Base-by-base conservation (phyloP, 2,113 vertebrate species). In the Psettodes erumei region DNA sequence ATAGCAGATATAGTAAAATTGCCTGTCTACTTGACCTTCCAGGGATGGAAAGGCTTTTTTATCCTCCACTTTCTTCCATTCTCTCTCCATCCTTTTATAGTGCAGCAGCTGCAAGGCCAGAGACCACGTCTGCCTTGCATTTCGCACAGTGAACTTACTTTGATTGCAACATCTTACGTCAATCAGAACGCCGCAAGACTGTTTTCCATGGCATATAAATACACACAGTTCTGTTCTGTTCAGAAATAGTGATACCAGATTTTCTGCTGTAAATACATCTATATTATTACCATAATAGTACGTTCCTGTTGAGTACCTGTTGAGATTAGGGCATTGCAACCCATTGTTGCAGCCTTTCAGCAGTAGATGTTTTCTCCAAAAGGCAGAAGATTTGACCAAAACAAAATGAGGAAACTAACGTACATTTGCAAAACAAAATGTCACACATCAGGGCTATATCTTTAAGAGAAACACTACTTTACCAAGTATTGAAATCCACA, bases 11-110 rank as follows among this genome's bases (percentile, higher is more conserved):
- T 62, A 74, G 60, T 77, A 74, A 81, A 89, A 85, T 69, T 76
- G 74, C 56, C 68, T 67, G 76, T 77, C 79, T 84, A 76, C 74
- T 88, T 88, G 89, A 88, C 90, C 89, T 90, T 91, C 78, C 61
- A 37, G 33, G 47, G 81, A 83, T 75, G 67, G 80, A 83, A 85
- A 84, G 84, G 45, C 79, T 82, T 87, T 87, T 87, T 84, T 54
- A 85, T 88, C 33, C 55, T 68, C 53, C 2, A 55, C 71, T 75
- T 67, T 56, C 71, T 76, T 79, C 71, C 43, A 81, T 75, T 87
- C 68, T 64, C 77, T 51, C 62, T 60, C 32, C 53, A 60, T 66
- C 21, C 18, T 71, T 60, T 83, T 73, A 58, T 56, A 71, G 25
- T 82, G 67, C 32, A 58, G 69, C 86, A 79, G 83, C 74, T 86